Base-by-base conservation (phyloP, 2,888 invertebrate species). In the Rotaria socialis region DNA sequence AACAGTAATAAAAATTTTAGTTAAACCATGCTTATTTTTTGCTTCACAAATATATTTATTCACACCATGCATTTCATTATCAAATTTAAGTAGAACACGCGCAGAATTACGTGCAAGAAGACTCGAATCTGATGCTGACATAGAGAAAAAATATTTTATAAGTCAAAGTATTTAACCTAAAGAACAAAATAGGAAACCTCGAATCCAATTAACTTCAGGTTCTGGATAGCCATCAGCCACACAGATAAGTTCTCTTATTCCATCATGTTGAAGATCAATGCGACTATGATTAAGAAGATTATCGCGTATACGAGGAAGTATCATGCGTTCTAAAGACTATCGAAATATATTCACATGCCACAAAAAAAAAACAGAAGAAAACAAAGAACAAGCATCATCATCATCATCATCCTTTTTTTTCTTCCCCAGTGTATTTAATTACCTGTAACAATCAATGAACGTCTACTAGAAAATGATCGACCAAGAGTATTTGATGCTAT, bases 1-100 rank as follows among this genome's bases (percentile, higher is more conserved):
- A 47, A 80, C 80, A n/a, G 80, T 80, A 0, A 80, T 80, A 80
- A 47, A 80, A 41, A 80, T 47, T 43, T 80, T 43, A 14, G 80
- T 47, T n/a, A 47, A 14, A n/a, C 80, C 80, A 80, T 80, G 80
- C 80, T 80, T 43, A 80, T 80, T 80, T 47, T 80, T 80, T 80
- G 80, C 80, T 80, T 80, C 47, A 80, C 80, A 80, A n/a, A 80
- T 47, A 47, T 80, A 80, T 43, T 43, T 47, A n/a, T 80, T 80
- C 80, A 80, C 43, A 43, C 80, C 80, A 80, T 80, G 80, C 80
- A 47, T 47, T 80, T 80, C 80, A 22, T 43, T 24, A n/a, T 80
- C 47, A 47, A 80, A 80, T 80, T 47, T 47, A 24, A 80, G 80
- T 47, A 80, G 2, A 11, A 47, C 47, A 8, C 80, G 80, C 5